phyloP scores from a whole-genome alignment of 2,888 invertebrate genomes.

The Corythucha ciliata region DNA sequence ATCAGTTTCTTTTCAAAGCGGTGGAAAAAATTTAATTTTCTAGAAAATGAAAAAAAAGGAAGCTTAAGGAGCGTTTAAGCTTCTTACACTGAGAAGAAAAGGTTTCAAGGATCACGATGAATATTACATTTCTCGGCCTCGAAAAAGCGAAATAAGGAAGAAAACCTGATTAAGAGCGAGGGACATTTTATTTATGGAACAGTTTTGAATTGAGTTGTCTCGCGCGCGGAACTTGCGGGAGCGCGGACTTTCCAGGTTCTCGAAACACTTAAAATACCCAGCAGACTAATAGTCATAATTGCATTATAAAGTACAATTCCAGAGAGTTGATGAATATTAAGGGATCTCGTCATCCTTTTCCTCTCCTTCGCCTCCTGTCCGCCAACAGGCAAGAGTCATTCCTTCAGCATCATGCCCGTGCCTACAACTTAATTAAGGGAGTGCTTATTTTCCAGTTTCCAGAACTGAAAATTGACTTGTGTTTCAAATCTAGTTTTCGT shows the following conservation, averaged over 20 bases:
- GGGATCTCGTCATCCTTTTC: constrained; percentile 11
- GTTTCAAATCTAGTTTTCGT: neutral
- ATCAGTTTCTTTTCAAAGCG: too few species aligned
- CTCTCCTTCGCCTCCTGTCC: neutral
- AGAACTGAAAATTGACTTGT: constrained; percentile 2
- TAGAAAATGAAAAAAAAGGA: too few species aligned
- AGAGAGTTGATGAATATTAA: constrained; percentile 29
- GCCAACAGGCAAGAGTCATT: too few species aligned
- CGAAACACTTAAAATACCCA: constrained; percentile 4
- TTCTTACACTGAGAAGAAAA: neutral
- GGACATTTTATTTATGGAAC: neutral
- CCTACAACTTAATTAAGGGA: constrained; percentile 8
- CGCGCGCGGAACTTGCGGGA: neutral
- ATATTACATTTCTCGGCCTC: neutral
- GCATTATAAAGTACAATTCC: constrained; percentile 31
- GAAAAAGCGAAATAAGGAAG: neutral
- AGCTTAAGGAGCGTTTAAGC: neutral
- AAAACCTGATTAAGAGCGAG: neutral
- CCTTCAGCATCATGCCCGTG: too few species aligned
- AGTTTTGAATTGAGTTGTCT: neutral
- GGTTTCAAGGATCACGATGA: neutral
- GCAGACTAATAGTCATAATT: constrained; percentile 28
- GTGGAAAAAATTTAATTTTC: too few species aligned
- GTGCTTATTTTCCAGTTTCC: constrained; percentile 13
- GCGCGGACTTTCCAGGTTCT: neutral